A percentile compares a stretch with the other conserved stretches of the same genome.
These are phyloP conservation scores for Callorhinus ursinus DNA, from an alignment of 2,113 vertebrate species.

Conservation along the genomic window DNA sequence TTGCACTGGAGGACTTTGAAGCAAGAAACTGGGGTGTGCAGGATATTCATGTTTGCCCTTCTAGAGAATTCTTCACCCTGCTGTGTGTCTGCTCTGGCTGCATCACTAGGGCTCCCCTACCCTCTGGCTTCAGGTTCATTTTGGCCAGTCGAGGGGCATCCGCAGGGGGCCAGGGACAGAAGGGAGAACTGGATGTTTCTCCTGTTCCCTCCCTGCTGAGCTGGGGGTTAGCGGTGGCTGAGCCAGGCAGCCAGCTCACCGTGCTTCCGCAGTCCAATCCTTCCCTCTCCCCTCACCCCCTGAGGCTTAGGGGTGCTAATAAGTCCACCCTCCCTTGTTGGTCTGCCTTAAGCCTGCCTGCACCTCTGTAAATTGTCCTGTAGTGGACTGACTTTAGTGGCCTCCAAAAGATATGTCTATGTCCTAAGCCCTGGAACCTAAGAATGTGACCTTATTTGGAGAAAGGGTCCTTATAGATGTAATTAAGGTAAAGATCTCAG, in stretches of 20 bases:
- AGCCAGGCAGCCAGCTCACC: neutral
- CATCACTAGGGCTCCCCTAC: accelerated
- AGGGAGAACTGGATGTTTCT: neutral
- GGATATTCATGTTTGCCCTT: neutral
- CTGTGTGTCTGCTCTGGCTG: accelerated
- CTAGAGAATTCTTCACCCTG: neutral
- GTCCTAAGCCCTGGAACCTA: neutral
- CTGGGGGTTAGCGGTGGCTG: neutral
- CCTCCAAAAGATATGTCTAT: neutral
- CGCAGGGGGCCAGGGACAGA: neutral
- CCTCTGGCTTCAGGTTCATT: neutral
- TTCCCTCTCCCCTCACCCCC: accelerated
- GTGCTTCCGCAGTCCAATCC: neutral
- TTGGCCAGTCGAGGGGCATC: neutral
- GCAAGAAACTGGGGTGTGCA: neutral
- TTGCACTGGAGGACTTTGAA: neutral
- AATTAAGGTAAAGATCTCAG: neutral
- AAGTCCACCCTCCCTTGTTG: neutral
- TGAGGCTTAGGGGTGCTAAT: neutral
- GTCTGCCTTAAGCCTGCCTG: neutral
- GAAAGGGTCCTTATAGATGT: neutral
- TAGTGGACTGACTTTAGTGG: neutral
- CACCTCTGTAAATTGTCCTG: neutral
- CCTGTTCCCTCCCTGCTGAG: neutral
- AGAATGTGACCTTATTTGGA: neutral